Percentiles rank a stretch among this genome's conserved stretches.
phyloP scores from a whole-genome alignment of 2,113 vertebrate species.

The Lutjanus erythropterus region DNA sequence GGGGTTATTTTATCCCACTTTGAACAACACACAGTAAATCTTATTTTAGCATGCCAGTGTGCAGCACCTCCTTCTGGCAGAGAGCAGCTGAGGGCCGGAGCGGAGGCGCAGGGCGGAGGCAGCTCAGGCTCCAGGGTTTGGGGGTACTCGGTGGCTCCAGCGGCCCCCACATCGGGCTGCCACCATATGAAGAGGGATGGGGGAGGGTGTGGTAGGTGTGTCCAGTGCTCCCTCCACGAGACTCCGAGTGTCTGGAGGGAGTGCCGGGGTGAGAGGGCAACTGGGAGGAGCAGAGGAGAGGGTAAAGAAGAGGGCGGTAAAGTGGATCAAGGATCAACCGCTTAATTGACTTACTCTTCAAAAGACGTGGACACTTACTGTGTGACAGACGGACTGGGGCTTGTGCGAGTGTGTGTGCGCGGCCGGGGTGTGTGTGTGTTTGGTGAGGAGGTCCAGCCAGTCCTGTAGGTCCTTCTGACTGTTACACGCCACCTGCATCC shows the following conservation, averaged over 20 bases:
- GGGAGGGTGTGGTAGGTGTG: constrained; percentile 92
- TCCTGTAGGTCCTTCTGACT: constrained; percentile 93
- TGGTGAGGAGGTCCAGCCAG: constrained; percentile 93
- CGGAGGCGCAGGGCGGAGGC: constrained; percentile 94
- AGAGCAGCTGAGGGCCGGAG: constrained; percentile 94
- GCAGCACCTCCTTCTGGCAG: constrained; percentile 94
- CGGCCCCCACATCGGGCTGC: constrained; percentile 91
- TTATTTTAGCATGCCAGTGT: neutral
- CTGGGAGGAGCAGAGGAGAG: constrained; percentile 74
- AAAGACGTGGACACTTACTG: constrained; percentile 82
- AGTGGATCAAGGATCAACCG: rapidly evolving
- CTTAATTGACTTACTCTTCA: neutral
- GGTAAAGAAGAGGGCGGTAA: neutral
- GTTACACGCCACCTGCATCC: constrained; percentile 93
- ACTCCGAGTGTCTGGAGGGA: constrained; percentile 92
- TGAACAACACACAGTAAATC: neutral
- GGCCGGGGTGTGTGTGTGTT: constrained; percentile 90
- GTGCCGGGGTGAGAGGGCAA: constrained; percentile 91
- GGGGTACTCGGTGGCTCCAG: constrained; percentile 94
- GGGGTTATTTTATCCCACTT: neutral
- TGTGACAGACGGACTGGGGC: constrained; percentile 92
- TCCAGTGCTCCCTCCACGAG: constrained; percentile 85
- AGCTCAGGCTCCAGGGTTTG: constrained; percentile 98
- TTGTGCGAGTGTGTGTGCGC: constrained; percentile 85
- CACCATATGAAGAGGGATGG: constrained; percentile 88